Percentiles rank a stretch among this genome's conserved stretches.
Conservation (phyloP, 2,113 vertebrate genomes). For the Paraplagusia blochii region DNA sequence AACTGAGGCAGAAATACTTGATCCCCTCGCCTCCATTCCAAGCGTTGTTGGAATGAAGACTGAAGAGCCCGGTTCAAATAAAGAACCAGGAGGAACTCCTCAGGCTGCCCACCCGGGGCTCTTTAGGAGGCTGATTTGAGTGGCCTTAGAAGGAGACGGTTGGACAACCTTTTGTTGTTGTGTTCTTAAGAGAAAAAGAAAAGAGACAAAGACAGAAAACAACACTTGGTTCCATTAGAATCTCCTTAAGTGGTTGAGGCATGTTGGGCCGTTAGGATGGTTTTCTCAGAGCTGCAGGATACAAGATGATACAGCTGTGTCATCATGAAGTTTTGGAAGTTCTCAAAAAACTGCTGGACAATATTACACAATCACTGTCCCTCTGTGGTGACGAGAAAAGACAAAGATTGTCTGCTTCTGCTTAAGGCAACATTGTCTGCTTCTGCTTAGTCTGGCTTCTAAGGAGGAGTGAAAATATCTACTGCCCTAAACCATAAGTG, state of each 20-base stretch:
- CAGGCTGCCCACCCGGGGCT: slow-evolving; percentile 54
- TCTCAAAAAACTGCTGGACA: slow-evolving; percentile 38
- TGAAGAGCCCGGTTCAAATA: slow-evolving; percentile 43
- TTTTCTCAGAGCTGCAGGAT: slow-evolving; percentile 34
- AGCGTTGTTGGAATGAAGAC: slow-evolving; percentile 27
- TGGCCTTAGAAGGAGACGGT: slow-evolving; percentile 55
- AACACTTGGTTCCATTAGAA: slow-evolving; percentile 47
- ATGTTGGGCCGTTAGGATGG: slow-evolving; percentile 38
- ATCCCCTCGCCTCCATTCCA: slow-evolving; percentile 34
- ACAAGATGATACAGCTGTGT: slow-evolving; percentile 31
- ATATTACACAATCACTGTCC: slow-evolving; percentile 29
- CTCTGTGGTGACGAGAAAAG: slow-evolving; percentile 34
- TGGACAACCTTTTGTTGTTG: slow-evolving; percentile 69
- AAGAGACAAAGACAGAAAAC: slow-evolving; percentile 38
- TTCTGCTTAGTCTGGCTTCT: slow-evolving; percentile 51
- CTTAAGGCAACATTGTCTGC: slow-evolving; percentile 43
- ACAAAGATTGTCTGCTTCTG: slow-evolving; percentile 46
- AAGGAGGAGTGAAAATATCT: slow-evolving; percentile 52
- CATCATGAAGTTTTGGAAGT: slow-evolving; percentile 4
- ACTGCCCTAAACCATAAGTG: slow-evolving; percentile 51
- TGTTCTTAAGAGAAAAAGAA: slow-evolving; percentile 51
- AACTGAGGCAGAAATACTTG: slow-evolving; percentile 24
- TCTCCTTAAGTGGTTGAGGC: slow-evolving; percentile 48
- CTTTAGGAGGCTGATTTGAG: slow-evolving; percentile 51
- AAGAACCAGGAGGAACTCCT: slow-evolving; percentile 50